Evolutionary conservation across 2,113 vertebrate species (phyloP), one percentile per base, ranked within the genome.

Genomic region (Gallinago media): DNA sequence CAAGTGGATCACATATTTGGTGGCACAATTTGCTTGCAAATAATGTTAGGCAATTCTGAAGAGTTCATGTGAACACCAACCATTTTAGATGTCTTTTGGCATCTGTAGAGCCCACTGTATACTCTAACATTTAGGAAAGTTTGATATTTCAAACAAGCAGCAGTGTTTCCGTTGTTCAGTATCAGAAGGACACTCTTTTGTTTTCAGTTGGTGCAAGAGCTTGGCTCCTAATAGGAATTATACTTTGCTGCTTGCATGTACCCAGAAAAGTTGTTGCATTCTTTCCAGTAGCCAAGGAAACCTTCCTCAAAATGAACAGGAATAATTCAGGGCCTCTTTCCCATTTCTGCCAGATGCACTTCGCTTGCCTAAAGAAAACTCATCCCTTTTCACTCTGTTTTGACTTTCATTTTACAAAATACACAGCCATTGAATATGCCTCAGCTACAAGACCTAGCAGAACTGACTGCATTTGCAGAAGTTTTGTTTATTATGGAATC

Each of bases 231-330:
- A 61, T 8, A n/a, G 26, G 13, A 72, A 29, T 15, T 27, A 32
- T 26, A 74, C 16, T 81, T 85, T 52, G 27, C 25, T 72, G 23
- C 36, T 52, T 65, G 26, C 36, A 21, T 55, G n/a, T 68, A 22
- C 16, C 16, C 21, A 59, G 77, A 79, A 47, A 84, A 74, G 36
- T 87, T 88, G 49, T 70, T 63, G 26, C 70, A 79, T 85, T 93
- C 73, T 61, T 89, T 73, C 62, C 88, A 75, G 73, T 49, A 93
- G 58, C 75, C 67, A 56, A 46, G 81, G 95, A 96, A 94, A 95
- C 92, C 27, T 62, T 66, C 19, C 54, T 87, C 62, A 85, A 88
- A 85, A 93, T 50, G 56, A 76, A 68, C 32, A 63, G 16, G 70
- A 61, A 80, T 78, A 83, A 44, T 81, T 72, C 47, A 81, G 11